phyloP scores from a whole-genome alignment of 2,797 vertebrate species.

The Hippocampus kuda region DNA sequence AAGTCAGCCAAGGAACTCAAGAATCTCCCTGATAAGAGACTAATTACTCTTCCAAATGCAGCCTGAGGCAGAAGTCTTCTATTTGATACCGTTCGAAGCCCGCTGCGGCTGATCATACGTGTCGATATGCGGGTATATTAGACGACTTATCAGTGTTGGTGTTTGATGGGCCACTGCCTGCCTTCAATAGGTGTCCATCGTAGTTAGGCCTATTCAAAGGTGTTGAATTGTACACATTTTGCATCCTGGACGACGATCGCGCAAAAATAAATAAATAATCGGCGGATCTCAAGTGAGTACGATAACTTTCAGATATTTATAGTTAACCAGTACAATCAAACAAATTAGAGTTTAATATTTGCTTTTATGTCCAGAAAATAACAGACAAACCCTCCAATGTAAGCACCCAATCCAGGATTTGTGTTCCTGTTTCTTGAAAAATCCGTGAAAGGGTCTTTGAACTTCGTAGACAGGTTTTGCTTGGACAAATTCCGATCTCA shows the following conservation, averaged over 20 bases:
- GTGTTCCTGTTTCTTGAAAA: background rate
- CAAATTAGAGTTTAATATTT: no score
- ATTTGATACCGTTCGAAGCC: background rate
- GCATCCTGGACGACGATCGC: background rate
- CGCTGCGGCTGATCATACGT: slow-evolving; percentile 1
- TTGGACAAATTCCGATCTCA: background rate
- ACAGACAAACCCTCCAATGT: no score
- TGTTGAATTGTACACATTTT: background rate
- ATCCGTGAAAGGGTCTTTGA: background rate
- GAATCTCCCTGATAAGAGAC: slow-evolving; percentile 7
- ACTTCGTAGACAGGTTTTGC: background rate
- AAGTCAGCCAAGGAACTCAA: slow-evolving; percentile 11
- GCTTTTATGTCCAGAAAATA: no score
- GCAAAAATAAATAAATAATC: background rate
- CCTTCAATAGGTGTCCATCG: background rate
- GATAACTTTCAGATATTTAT: background rate
- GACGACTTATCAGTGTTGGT: background rate
- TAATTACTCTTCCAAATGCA: slow-evolving; percentile 8
- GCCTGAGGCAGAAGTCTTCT: background rate
- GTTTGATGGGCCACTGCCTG: slow-evolving; percentile 8
- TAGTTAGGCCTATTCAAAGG: slow-evolving; percentile 1
- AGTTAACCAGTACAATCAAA: background rate
- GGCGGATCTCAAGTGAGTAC: background rate
- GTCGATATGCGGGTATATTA: slow-evolving; percentile 10
- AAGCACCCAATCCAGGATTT: background rate